Percentiles rank a stretch among this genome's conserved stretches.
phyloP scores from a whole-genome alignment of 2,113 vertebrate species.

The Ammodytes dubius region DNA sequence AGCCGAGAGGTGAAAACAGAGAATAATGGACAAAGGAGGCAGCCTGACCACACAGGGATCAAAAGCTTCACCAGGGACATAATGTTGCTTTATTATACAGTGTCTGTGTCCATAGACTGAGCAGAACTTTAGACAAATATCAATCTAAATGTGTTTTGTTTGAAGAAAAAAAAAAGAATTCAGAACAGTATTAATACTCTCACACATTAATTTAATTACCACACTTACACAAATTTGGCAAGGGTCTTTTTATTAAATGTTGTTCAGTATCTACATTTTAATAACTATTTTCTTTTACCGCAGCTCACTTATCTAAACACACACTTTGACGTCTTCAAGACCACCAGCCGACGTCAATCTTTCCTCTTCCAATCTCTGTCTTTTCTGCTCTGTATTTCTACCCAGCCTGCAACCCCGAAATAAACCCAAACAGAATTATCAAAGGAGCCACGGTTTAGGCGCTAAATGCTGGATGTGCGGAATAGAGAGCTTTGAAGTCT shows the following conservation, averaged over 20 bases:
- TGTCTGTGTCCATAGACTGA: slow-evolving; percentile 3
- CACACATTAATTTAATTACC: background rate
- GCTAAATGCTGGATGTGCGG: slow-evolving; percentile 70
- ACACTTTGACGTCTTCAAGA: slow-evolving; percentile 44
- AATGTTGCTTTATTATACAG: background rate
- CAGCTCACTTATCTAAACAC: slow-evolving; percentile 14
- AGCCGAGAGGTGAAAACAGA: slow-evolving; percentile 30
- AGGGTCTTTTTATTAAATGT: background rate
- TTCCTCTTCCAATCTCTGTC: slow-evolving; percentile 40
- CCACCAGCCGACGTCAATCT: slow-evolving; percentile 52
- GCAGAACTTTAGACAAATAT: background rate
- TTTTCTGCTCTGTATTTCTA: slow-evolving; percentile 41
- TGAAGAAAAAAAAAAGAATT: background rate
- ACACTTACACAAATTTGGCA: background rate
- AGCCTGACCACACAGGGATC: slow-evolving; percentile 30
- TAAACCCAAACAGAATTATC: slow-evolving; percentile 78
- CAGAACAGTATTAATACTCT: background rate
- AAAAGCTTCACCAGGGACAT: slow-evolving; percentile 19
- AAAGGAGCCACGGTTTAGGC: slow-evolving; percentile 73
- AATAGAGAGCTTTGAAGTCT: slow-evolving; percentile 75
- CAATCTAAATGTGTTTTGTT: background rate
- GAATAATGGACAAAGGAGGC: slow-evolving; percentile 45
- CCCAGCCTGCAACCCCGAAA: slow-evolving; percentile 63
- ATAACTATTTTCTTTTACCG: background rate
- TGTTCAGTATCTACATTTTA: background rate